Conservation (phyloP, 35 echinoderm and acorn worm genomes). For the Heliocidaris erythrogramma region DNA sequence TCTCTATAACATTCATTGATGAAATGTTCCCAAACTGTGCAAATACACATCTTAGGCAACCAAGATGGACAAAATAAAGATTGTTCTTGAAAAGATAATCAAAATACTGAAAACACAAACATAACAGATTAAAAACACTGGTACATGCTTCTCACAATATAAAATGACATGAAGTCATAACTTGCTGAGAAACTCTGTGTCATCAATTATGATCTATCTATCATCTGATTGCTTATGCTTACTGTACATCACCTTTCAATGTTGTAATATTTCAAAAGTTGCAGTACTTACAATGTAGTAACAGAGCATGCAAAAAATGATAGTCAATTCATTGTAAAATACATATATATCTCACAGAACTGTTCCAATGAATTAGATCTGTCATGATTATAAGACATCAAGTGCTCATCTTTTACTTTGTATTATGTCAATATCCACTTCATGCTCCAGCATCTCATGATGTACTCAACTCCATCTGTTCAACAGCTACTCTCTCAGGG, state of each 20-base stretch:
- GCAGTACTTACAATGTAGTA: not conserved
- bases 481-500: not conserved
- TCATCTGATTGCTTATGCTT: not conserved
- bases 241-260: not conserved
- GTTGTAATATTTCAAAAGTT: not conserved
- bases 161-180: not conserved
- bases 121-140: not conserved
- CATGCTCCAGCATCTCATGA: not conserved
- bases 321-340: not conserved
- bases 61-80: not conserved
- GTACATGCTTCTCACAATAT: not conserved
- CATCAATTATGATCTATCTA: not conserved
- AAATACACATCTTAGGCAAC: not conserved
- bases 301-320: not conserved
- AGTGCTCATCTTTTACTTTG: not conserved
- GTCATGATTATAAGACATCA: not conserved
- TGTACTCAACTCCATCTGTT: not conserved
- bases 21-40: too few relatives aligned
- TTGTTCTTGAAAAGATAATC: not conserved
- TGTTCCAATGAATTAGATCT: not conserved
- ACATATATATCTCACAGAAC: not conserved
- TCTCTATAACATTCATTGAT: too few relatives aligned
- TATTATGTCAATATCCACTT: not conserved
- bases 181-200: not conserved
- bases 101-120: not conserved